Percentiles rank a stretch among this genome's conserved stretches.
These are phyloP conservation scores for Liasis olivaceus DNA, from an alignment of 2,797 vertebrate genomes.

Conservation along the genomic window DNA sequence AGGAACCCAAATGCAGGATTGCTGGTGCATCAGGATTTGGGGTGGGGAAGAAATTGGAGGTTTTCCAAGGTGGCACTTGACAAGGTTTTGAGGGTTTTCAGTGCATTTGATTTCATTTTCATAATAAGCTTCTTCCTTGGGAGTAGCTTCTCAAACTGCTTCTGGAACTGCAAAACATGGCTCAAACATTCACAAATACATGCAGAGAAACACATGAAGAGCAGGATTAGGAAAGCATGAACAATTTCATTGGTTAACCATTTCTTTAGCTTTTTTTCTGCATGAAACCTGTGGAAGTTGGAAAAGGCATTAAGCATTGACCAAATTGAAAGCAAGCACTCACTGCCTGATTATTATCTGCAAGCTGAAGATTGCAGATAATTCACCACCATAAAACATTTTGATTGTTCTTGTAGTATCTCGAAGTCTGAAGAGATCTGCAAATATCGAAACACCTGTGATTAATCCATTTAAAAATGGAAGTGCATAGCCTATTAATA, in stretches of 20 bases:
- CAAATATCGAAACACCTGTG: not conserved
- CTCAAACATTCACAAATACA: not conserved
- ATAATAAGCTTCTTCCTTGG: not conserved
- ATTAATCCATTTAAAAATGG: not conserved
- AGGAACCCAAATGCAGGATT: not conserved
- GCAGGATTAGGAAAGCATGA: not conserved
- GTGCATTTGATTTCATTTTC: not conserved
- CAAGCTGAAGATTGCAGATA: not conserved
- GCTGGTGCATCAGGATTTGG: too few relatives aligned
- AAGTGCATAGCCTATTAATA: slow-evolving; percentile 21
- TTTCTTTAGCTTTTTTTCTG: not conserved
- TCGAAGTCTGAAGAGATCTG: not conserved
- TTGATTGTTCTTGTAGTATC: not conserved
- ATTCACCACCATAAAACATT: not conserved
- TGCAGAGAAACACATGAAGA: not conserved
- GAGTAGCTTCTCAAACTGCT: not conserved
- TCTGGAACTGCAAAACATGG: not conserved
- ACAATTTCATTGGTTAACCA: not conserved
- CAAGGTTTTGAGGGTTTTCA: not conserved
- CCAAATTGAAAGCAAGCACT: not conserved
- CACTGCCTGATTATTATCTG: not conserved
- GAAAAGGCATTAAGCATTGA: not conserved
- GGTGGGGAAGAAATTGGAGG: not conserved
- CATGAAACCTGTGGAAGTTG: not conserved
- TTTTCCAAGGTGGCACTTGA: not conserved